These are phyloP conservation scores for Pachyrhynchus sulphureomaculatus DNA, from an alignment of 1,140 invertebrate genomes.

Conservation along the genomic window DNA sequence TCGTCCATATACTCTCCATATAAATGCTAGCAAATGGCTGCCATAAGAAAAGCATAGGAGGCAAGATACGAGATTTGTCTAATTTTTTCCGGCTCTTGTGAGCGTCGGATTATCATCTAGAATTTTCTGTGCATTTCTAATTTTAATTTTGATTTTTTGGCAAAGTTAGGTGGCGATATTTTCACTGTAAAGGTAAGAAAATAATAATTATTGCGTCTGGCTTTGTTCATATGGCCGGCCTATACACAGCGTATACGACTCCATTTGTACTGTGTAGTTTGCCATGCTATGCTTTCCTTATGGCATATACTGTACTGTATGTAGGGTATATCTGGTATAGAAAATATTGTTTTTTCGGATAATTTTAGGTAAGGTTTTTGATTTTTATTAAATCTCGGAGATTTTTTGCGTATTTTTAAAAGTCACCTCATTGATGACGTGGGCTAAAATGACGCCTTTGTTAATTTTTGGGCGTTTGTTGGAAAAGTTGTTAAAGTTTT, in stretches of 20 bases:
- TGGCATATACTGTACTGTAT: conserved; percentile 34
- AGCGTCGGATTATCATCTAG: neutral
- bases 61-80: conserved; percentile 11
- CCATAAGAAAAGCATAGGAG: conserved; percentile 51
- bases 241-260: conserved; percentile 47
- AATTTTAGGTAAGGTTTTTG: conserved; percentile 24
- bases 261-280: conserved; percentile 48
- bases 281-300: conserved; percentile 42
- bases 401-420: conserved; percentile 22
- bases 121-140: conserved; percentile 32
- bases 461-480: conserved; percentile 33
- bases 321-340: conserved; percentile 25
- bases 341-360: conserved; percentile 29
- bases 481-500: conserved; percentile 22
- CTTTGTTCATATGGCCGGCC: conserved; percentile 51
- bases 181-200: conserved; percentile 20
- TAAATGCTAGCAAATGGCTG: conserved; percentile 52
- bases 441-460: conserved; percentile 37
- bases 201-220: conserved; percentile 30
- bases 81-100: conserved; percentile 29
- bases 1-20: conserved; percentile 42
- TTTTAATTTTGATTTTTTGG: conserved; percentile 39
- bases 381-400: conserved; percentile 21
- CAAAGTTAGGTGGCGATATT: conserved; percentile 27
- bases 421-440: conserved; percentile 46